These are phyloP conservation scores for Tapirus indicus DNA, from an alignment of 2,797 vertebrate species.

Conservation along the genomic window DNA sequence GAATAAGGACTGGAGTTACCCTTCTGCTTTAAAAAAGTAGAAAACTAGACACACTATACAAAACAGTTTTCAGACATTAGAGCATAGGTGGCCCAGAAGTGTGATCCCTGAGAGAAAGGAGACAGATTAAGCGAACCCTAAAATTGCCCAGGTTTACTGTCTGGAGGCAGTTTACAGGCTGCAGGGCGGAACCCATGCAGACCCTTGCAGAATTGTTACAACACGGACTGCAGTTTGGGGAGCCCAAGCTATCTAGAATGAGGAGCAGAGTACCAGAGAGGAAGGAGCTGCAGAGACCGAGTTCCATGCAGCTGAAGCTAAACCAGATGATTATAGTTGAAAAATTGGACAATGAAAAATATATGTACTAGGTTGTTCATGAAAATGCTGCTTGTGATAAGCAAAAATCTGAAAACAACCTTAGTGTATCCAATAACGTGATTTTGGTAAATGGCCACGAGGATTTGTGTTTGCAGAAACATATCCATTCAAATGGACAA, in stretches of 20 bases:
- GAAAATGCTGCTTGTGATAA: neutral
- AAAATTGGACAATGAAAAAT: neutral
- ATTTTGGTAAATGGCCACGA: neutral
- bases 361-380: neutral
- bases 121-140: neutral
- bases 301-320: neutral
- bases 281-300: neutral
- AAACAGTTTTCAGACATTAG: neutral
- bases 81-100: neutral
- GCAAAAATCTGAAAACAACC: constrained; percentile 9
- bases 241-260: neutral
- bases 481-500: neutral
- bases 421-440: neutral
- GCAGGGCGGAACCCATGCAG: neutral
- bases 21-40: neutral
- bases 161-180: neutral
- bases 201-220: neutral
- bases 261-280: neutral
- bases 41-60: neutral
- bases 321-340: neutral
- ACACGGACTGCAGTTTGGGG: neutral
- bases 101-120: neutral
- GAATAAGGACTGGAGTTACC: neutral
- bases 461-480: neutral
- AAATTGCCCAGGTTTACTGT: neutral